Base-by-base conservation (phyloP, 1,140 invertebrate genomes). In the Bombus difficillimus region DNA sequence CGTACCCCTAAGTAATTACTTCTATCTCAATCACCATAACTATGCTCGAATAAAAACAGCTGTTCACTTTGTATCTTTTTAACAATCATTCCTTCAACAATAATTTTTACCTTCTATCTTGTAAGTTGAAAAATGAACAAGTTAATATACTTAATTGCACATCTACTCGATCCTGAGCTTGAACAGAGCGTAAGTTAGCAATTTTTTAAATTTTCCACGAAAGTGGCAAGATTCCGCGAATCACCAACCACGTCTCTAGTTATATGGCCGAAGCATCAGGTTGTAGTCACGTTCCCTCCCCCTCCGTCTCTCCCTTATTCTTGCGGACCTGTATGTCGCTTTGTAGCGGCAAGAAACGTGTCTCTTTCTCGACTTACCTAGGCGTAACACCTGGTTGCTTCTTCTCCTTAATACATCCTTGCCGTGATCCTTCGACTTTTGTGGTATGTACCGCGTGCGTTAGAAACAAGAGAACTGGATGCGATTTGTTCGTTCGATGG, bases 221-320 rank as follows among this genome's bases (percentile, higher is more conserved):
- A 13, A 76, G 34, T 53, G 15, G 6, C 28, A 32, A 13, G 32
- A 66, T 34, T 18, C 13, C 32, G 32, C 10, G 32, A 69, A 68
- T 25, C 15, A 69, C 6, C 53, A 18, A 59, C 1, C 18, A 39
- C 62, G 32, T 66, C 47, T 83, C 53, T 3, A 47, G 8, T 57
- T 53, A 32, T 25, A 78, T 22, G 34, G 6, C 59, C 41, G 81
- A 89, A 87, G 86, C 78, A 89, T 87, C 85, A 89, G 81, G 77
- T 87, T 89, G 81, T 87, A 90, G 81, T 81, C 78, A 75, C 79
- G 43, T 73, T 74, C 74, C 37, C 62, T 83, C 76, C 73, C 66
- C 32, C 68, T 73, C 57, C 25, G 9, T 53, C 39, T 64, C 83
- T 28, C 32, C 37, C 41, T 28, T 22, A n/a, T 34, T 28, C 59